Evolutionary conservation across 2,113 vertebrate species (phyloP), one percentile per base, ranked within the genome.

Genomic region (Neoarius graeffei): DNA sequence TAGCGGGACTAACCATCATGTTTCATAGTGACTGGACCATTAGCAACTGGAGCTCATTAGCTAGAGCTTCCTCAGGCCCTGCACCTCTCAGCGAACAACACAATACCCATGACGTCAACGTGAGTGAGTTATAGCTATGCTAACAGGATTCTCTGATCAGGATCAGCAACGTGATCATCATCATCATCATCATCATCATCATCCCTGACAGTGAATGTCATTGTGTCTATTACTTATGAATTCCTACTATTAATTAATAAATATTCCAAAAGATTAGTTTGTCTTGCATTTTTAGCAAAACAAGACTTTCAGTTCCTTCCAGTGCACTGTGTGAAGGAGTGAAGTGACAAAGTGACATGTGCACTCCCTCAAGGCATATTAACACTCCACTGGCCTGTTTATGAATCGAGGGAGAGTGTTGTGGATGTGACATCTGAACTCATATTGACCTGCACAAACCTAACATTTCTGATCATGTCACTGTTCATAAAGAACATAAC

Each of bases 11-110:
- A 25, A 50, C 7, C 56, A 54, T 17, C 57, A 74, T 15, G 67
- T 69, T 57, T 83, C 67, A 69, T 50, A 67, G 50, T 85, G 84
- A 60, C 89, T 84, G 74, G 83, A 90, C 66, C 90, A 93, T 94
- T 92, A 87, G 87, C 91, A 92, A 92, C 94, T 91, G 93, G 89
- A 17, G 20, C 89, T 94, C 90, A 93, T 95, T 94, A 93, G 90
- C 91, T 60, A 84, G 89, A 90, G 85, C 52, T 50, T 88, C 67
- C 84, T 74, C 82, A 87, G 91, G 91, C 91, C 27, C 89, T 42
- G 64, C 48, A 35, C 30, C 57, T 79, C 71, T 77, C 87, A 93
- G 89, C 83, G 91, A 91, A 93, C 64, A 59, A 85, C 71, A 42
- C 60, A 86, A 81, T 89, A 85, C 83, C 83, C 88, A 91, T 88